Base-by-base conservation (phyloP, 2,888 invertebrate genomes). In the Miltochrista miniata region DNA sequence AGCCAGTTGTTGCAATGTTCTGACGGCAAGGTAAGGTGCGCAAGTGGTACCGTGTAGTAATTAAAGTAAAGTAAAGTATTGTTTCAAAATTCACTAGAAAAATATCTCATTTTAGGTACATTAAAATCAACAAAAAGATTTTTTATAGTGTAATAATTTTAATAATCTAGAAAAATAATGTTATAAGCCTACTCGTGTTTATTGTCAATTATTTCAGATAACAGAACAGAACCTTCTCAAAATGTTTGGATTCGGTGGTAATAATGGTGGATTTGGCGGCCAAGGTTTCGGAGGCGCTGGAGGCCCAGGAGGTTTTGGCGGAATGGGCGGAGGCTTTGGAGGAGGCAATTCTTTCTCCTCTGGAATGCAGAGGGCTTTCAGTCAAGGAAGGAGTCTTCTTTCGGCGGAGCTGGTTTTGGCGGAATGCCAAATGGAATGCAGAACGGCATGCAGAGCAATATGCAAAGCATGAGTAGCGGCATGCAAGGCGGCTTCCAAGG, bases 41-140 rank as follows among this genome's bases (percentile, higher is more conserved):
- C n/a, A n/a, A n/a, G n/a, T n/a, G n/a, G n/a, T n/a, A n/a, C n/a
- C n/a, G n/a, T n/a, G n/a, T n/a, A n/a, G n/a, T n/a, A n/a, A n/a
- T n/a, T n/a, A n/a, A n/a, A n/a, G n/a, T n/a, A n/a, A n/a, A n/a
- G n/a, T n/a, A n/a, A n/a, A 64, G 61, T 64, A 56, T 56, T 46
- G 44, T 64, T 68, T 56, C 58, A 69, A 65, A 65, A 65, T 58
- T 61, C 53, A 54, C 59, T 35, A 57, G 56, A 61, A 64, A 58
- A 70, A 51, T 48, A 60, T 24, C 48, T 45, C 39, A 33, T 43
- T n/a, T n/a, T n/a, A n/a, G n/a, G 37, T 46, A 51, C 36, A 14
- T 33, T 37, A 58, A 65, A 64, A 69, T 35, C 13, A 9, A 45
- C 48, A 64, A 68, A 68, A 63, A 68, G 44, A 64, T 50, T 60